Evolutionary conservation across 2,888 invertebrate genomes (phyloP).

Genomic region (Dicroscelio sp.): DNA sequence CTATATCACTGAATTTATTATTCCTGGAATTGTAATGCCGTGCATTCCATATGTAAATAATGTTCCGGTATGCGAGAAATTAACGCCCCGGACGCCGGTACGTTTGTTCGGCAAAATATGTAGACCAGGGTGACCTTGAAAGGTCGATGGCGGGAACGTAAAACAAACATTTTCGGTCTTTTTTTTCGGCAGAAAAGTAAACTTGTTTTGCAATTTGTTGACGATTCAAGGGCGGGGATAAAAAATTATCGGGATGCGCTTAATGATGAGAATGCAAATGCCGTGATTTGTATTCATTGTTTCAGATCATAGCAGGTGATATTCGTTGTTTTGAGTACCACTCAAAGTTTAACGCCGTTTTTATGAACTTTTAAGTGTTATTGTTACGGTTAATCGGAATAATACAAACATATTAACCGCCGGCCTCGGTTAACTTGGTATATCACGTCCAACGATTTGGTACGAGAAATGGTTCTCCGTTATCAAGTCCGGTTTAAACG

Average conservation of each 20-base stretch:
- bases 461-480: slow-evolving; percentile 63
- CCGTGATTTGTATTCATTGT: too few relatives aligned
- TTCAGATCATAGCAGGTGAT: too few relatives aligned
- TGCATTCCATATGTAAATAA: slow-evolving; percentile 45
- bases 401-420: slow-evolving; percentile 27
- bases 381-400: slow-evolving; percentile 31
- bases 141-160: slow-evolving; percentile 13
- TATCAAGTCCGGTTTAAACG: slow-evolving; percentile 89
- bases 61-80: slow-evolving; percentile 41
- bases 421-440: slow-evolving; percentile 36
- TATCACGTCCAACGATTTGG: slow-evolving; percentile 62
- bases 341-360: too few relatives aligned
- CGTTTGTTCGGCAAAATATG: slow-evolving; percentile 4
- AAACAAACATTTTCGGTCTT: too few relatives aligned
- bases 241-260: too few relatives aligned
- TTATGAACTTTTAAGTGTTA: too few relatives aligned
- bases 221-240: too few relatives aligned
- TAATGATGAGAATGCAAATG: too few relatives aligned
- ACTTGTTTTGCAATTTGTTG: too few relatives aligned
- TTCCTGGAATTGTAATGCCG: slow-evolving; percentile 45
- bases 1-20: slow-evolving; percentile 65
- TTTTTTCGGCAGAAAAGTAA: too few relatives aligned
- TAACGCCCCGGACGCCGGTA: slow-evolving; percentile 9
- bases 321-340: too few relatives aligned
- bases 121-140: slow-evolving; percentile 37